A percentile compares a stretch with the other conserved stretches of the same genome.
Evolutionary conservation across 2,797 vertebrate species (phyloP).

Genomic region (Spinibarbus caldwelli): DNA sequence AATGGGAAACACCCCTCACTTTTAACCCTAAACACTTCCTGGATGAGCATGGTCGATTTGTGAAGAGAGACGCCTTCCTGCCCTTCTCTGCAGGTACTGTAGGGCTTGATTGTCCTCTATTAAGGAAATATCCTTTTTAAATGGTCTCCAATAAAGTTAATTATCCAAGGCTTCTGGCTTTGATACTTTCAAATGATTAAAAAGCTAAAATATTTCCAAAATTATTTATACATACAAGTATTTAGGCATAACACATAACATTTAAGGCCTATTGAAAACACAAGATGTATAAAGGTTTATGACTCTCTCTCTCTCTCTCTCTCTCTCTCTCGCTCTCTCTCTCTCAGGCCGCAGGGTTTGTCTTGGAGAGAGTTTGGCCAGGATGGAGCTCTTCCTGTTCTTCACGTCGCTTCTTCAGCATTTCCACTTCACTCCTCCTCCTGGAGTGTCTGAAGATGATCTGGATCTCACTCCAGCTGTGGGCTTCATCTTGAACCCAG

Average conservation of each 20-base stretch:
- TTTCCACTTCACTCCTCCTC: slow-evolving; percentile 70
- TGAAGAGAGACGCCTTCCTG: slow-evolving; percentile 68
- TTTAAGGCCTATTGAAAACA: too few relatives aligned
- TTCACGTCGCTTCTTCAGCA: slow-evolving; percentile 74
- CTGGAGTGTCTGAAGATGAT: slow-evolving; percentile 69
- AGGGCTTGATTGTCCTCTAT: neutral
- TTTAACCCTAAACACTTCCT: slow-evolving; percentile 74
- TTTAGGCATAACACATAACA: neutral
- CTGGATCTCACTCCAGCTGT: slow-evolving; percentile 68
- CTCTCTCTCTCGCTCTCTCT: too few relatives aligned
- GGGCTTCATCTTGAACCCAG: slow-evolving; percentile 65
- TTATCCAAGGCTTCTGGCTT: neutral
- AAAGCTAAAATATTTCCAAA: neutral
- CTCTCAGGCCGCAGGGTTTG: slow-evolving; percentile 70
- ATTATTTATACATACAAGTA: neutral
- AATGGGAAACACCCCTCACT: slow-evolving; percentile 71
- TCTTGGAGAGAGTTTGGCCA: slow-evolving; percentile 74
- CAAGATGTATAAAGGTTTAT: too few relatives aligned
- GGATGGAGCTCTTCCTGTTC: slow-evolving; percentile 78
- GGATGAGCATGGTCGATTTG: slow-evolving; percentile 64
- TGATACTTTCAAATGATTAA: too few relatives aligned
- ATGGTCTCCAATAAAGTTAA: neutral
- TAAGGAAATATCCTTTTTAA: neutral
- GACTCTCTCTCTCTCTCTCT: neutral
- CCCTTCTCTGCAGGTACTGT: slow-evolving; percentile 72